Conservation (phyloP, 92 coral and sea anemone genomes). For the Heteractis magnifica region DNA sequence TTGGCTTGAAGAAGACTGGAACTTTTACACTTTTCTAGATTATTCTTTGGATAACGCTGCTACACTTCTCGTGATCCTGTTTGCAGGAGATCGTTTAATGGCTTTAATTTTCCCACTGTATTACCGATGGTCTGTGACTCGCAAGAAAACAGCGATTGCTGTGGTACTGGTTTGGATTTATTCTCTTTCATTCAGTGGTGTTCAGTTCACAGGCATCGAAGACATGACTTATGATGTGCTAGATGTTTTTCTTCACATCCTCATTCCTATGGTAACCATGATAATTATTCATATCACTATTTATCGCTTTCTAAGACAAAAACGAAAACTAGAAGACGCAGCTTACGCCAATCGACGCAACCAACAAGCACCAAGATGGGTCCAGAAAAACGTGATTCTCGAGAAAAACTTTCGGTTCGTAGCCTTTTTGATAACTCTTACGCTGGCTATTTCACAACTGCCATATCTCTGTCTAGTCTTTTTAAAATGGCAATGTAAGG, state of each 20-base stretch:
- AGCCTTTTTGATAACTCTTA: slow-evolving; percentile 29
- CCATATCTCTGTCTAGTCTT: slow-evolving; percentile 31
- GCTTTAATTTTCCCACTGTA: slow-evolving; percentile 34
- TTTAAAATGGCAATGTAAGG: slow-evolving; percentile 26
- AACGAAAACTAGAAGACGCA: slow-evolving; percentile 21
- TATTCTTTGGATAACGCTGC: slow-evolving; percentile 49
- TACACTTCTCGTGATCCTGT: slow-evolving; percentile 30
- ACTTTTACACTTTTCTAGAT: slow-evolving; percentile 34
- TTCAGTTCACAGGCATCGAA: slow-evolving; percentile 40
- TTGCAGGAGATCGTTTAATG: slow-evolving; percentile 36
- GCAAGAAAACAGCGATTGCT: neutral
- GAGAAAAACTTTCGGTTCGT: slow-evolving; percentile 42
- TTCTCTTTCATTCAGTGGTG: slow-evolving; percentile 36
- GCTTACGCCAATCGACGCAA: neutral
- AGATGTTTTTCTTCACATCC: slow-evolving; percentile 40
- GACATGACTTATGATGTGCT: slow-evolving; percentile 34
- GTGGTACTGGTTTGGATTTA: slow-evolving; percentile 21
- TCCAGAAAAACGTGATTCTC: slow-evolving; percentile 11
- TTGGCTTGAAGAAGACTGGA: slow-evolving; percentile 28
- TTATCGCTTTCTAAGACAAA: slow-evolving; percentile 18
- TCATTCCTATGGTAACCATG: slow-evolving; percentile 40
- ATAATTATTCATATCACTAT: slow-evolving; percentile 21
- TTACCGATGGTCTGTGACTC: slow-evolving; percentile 31
- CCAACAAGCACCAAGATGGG: slow-evolving; percentile 26
- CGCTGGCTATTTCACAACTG: slow-evolving; percentile 32